These are phyloP conservation scores for Rhingia rostrata DNA, from an alignment of 2,888 invertebrate genomes.

Conservation along the genomic window DNA sequence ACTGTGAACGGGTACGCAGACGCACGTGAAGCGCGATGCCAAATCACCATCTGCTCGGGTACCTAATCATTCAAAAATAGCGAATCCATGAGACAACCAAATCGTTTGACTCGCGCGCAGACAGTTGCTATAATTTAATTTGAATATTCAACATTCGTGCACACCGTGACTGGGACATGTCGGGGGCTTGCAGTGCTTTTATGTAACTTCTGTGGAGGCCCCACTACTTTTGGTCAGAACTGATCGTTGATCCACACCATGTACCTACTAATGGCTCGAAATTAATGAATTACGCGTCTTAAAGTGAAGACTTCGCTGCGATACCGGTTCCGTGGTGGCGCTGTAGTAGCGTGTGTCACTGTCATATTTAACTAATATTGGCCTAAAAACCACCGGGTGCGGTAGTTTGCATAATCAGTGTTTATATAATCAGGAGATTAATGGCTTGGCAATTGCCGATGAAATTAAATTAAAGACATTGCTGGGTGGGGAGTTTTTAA, in stretches of 20 bases:
- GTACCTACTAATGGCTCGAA: background rate
- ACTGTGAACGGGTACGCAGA: background rate
- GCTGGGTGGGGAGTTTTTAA: background rate
- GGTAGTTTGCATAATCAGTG: conserved; percentile 12
- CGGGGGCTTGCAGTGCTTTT: conserved; percentile 2
- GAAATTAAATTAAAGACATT: conserved; percentile 14
- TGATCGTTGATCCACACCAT: background rate
- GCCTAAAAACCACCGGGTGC: conserved; percentile 13
- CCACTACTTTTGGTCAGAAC: conserved; percentile 10
- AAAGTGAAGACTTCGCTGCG: conserved; percentile 25
- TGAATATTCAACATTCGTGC: conserved; percentile 61
- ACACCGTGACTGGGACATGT: conserved; percentile 7
- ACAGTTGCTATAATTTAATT: conserved; percentile 48
- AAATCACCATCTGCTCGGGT: conserved; percentile 42
- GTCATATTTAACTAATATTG: conserved; percentile 34
- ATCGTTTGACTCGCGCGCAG: conserved; percentile 32
- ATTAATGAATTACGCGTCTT: conserved; percentile 29
- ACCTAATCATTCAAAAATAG: conserved; percentile 53
- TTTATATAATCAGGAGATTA: conserved; percentile 28
- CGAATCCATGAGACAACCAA: conserved; percentile 42
- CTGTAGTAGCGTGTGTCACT: conserved; percentile 34
- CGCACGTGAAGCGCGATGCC: conserved; percentile 49
- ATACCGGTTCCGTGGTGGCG: conserved; percentile 13
- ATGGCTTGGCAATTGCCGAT: conserved; percentile 36
- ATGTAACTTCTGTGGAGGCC: conserved; percentile 18